phyloP scores from a whole-genome alignment of 2,797 vertebrate species.

The Eidolon dupreanum region DNA sequence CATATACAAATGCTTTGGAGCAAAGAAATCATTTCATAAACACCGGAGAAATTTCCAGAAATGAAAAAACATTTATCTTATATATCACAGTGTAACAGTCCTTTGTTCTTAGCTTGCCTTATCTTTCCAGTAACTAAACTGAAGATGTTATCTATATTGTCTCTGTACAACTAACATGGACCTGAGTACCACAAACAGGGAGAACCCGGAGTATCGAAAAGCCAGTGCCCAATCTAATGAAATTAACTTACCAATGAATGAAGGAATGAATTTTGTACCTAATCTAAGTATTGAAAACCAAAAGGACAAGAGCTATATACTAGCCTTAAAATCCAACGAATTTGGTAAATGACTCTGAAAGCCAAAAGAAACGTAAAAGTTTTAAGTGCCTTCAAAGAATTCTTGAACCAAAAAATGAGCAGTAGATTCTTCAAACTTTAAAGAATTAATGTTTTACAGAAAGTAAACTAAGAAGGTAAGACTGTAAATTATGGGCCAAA shows the following conservation, averaged over 20 bases:
- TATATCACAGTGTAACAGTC: neutral
- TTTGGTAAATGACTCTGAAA: neutral
- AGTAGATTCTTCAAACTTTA: neutral
- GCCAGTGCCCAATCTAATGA: neutral
- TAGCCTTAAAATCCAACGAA: conserved; percentile 14
- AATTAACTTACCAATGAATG: conserved; percentile 10
- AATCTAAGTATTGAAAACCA: conserved; percentile 5
- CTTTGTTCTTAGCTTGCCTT: neutral
- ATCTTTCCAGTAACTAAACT: neutral
- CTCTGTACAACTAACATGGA: neutral
- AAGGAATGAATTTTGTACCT: conserved; percentile 12
- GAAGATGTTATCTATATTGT: neutral
- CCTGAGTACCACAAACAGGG: neutral
- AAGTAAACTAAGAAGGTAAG: neutral
- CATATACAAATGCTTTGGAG: neutral
- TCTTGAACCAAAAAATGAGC: neutral
- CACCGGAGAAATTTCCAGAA: neutral
- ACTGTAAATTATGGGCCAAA: neutral
- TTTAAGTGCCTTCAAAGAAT: conserved; percentile 6
- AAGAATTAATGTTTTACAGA: neutral
- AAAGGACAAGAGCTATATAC: neutral
- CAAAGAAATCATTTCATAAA: neutral
- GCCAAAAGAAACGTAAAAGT: neutral
- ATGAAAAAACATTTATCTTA: neutral
- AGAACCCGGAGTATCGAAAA: neutral